Conservation (phyloP, 2,888 invertebrate genomes). For the Eupsilia transversa region DNA sequence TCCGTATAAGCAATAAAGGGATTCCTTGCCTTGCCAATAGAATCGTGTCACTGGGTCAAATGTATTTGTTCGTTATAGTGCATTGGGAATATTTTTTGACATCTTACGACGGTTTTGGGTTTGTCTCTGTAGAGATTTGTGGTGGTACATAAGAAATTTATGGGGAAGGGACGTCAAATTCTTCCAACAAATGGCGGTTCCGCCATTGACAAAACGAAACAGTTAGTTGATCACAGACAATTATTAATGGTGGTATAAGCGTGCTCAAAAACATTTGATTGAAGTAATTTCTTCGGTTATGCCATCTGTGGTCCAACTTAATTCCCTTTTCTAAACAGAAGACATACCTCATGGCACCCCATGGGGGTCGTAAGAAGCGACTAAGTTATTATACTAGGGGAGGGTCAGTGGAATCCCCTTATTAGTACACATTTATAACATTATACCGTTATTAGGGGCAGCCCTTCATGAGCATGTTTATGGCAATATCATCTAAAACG, state of each 20-base stretch:
- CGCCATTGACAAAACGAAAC: neutral
- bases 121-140: slow-evolving; percentile 25
- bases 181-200: neutral
- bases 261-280: slow-evolving; percentile 6
- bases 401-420: slow-evolving; percentile 44
- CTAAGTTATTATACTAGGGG: slow-evolving; percentile 47
- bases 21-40: slow-evolving; percentile 69
- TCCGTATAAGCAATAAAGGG: slow-evolving; percentile 73
- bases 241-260: neutral
- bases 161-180: neutral
- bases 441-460: slow-evolving; percentile 25
- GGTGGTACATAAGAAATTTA: slow-evolving; percentile 1
- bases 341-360: slow-evolving; percentile 31
- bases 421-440: slow-evolving; percentile 58
- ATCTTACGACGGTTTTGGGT: slow-evolving; percentile 18
- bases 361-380: slow-evolving; percentile 36
- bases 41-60: slow-evolving; percentile 77
- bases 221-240: slow-evolving; percentile 2
- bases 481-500: slow-evolving; percentile 22
- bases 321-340: slow-evolving; percentile 37
- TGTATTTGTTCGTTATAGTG: slow-evolving; percentile 66
- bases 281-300: slow-evolving; percentile 24
- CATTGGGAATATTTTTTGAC: slow-evolving; percentile 57
- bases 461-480: slow-evolving; percentile 32
- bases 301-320: slow-evolving; percentile 41